Base-by-base conservation (phyloP, 2,888 invertebrate genomes). In the Sinelater perroti region DNA sequence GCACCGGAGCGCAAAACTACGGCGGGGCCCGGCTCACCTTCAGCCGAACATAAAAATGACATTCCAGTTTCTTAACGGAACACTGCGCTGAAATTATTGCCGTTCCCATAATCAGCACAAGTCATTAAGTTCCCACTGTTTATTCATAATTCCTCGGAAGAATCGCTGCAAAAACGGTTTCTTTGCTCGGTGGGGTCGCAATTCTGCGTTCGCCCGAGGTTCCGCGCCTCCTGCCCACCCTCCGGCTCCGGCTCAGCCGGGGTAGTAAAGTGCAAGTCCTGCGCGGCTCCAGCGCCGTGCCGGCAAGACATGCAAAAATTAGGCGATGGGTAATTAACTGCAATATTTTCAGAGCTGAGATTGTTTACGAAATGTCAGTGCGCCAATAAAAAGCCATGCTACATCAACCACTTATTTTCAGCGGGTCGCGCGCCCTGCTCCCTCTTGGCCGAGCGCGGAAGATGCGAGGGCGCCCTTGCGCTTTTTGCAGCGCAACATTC, bases 381-480 rank as follows among this genome's bases (percentile, higher is more conserved):
- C 73, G 73, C 78, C 79, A 76, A 81, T 82, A 81, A 82, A 82
- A 81, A 81, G 76, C 74, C 79, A 80, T 74, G 79, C 78, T 73
- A 80, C 78, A 76, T 77, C 77, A 76, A 78, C 70, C 75, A 70
- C 64, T 66, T 64, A 58, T 56, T 44, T 10, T 10, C 14, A 40
- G 36, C 36, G 31, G 21, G 21, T 49, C 11, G 26, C 24, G 26
- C 26, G 10, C 14, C n/a, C n/a, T n/a, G n/a, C n/a, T n/a, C n/a
- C n/a, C n/a, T n/a, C n/a, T n/a, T n/a, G n/a, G n/a, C n/a, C n/a
- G n/a, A n/a, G n/a, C n/a, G n/a, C n/a, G n/a, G n/a, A n/a, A n/a
- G n/a, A n/a, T n/a, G n/a, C n/a, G n/a, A n/a, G n/a, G n/a, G n/a
- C n/a, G n/a, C n/a, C n/a, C n/a, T n/a, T n/a, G n/a, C n/a, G n/a